Evolutionary conservation across 2,797 vertebrate genomes (phyloP).

Genomic region (Phoeniculus purpureus): DNA sequence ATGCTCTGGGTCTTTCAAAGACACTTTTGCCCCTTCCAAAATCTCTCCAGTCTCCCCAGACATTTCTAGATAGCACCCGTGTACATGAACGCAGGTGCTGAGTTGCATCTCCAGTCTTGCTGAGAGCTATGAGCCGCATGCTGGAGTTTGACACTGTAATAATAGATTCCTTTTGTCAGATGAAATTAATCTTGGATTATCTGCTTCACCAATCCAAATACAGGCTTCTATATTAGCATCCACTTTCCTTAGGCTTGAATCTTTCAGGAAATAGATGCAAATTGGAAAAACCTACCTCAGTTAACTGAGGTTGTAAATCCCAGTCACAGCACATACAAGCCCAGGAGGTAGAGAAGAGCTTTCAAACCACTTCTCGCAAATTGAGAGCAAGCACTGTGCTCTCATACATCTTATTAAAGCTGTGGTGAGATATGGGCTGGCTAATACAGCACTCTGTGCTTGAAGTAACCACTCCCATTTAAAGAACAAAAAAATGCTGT

Average conservation of each 20-base stretch:
- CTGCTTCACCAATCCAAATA: slow-evolving; percentile 73
- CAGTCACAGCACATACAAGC: slow-evolving; percentile 6
- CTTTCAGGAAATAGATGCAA: slow-evolving; percentile 69
- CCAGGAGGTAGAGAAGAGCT: slow-evolving; percentile 27
- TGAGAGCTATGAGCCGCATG: slow-evolving; percentile 29
- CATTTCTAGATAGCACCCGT: background rate
- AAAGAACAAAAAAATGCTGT: background rate
- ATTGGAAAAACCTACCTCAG: slow-evolving; percentile 47
- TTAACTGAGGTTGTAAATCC: slow-evolving; percentile 54
- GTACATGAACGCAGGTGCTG: background rate
- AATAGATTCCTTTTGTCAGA: slow-evolving; percentile 71
- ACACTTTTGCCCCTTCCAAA: background rate
- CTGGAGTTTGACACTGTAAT: slow-evolving; percentile 51
- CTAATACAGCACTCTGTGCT: background rate
- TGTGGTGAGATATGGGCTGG: background rate
- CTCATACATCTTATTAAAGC: slow-evolving; percentile 35
- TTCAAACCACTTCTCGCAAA: slow-evolving; percentile 53
- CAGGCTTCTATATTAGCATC: slow-evolving; percentile 60
- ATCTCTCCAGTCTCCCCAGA: background rate
- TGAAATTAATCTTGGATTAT: slow-evolving; percentile 78
- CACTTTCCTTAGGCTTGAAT: slow-evolving; percentile 65
- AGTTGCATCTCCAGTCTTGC: slow-evolving; percentile 22
- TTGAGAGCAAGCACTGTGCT: slow-evolving; percentile 5
- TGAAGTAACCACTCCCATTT: background rate
- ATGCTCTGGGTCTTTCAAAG: background rate